phyloP scores from a whole-genome alignment of 2,888 invertebrate genomes.

The Eupithecia vulgata region DNA sequence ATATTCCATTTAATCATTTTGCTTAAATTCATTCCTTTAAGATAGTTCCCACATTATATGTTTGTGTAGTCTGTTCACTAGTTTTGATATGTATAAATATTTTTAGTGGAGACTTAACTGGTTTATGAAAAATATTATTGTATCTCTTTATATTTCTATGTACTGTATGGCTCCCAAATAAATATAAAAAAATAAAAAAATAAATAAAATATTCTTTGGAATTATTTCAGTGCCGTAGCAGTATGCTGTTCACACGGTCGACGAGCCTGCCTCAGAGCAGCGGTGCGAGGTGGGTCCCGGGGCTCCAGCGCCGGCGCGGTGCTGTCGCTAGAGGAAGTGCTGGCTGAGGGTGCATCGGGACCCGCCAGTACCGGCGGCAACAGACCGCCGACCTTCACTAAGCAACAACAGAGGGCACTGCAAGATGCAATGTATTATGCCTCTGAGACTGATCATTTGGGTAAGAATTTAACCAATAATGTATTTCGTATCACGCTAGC shows the following conservation, averaged over 20 bases:
- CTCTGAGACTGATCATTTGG: constrained; percentile 94
- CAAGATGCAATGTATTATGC: constrained; percentile 98
- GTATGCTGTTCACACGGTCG: constrained; percentile 96
- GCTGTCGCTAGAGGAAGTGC: constrained; percentile 93
- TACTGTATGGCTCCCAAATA: too few species aligned
- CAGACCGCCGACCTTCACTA: constrained; percentile 84
- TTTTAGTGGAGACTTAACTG: too few species aligned
- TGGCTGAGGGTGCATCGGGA: constrained; percentile 89
- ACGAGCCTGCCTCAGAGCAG: constrained; percentile 89
- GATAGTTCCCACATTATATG: too few species aligned
- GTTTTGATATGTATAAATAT: too few species aligned
- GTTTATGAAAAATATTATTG: too few species aligned
- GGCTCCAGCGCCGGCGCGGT: constrained; percentile 87
- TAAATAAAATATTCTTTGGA: too few species aligned
- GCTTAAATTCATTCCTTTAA: too few species aligned
- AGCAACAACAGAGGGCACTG: constrained; percentile 92
- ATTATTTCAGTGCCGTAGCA: constrained; percentile 88
- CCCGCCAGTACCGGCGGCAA: constrained; percentile 63
- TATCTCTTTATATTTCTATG: too few species aligned
- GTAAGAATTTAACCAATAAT: constrained; percentile 62
- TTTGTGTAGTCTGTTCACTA: too few species aligned
- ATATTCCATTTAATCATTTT: too few species aligned
- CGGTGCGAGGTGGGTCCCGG: constrained; percentile 84
- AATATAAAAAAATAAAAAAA: too few species aligned
- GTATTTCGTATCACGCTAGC: too few species aligned